Base-by-base conservation (phyloP, 2,113 vertebrate genomes). In the Speoplatyrhinus poulsoni region DNA sequence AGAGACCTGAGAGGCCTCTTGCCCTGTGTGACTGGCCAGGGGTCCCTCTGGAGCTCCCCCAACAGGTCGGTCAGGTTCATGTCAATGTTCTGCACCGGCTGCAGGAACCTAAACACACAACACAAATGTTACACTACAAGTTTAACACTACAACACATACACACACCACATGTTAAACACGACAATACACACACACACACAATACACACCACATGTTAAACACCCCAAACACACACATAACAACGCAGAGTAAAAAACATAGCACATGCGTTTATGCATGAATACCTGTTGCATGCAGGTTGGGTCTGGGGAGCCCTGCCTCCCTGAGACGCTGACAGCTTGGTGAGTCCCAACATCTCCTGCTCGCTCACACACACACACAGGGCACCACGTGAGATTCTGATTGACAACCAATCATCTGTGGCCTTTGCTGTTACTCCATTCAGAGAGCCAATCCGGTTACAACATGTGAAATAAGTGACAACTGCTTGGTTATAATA, bases 1-100 rank as follows among this genome's bases (percentile, higher is more conserved):
- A 96, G 95, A 8, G 97, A 98, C 71, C 97, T 93, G 62, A 99
- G 89, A 0, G 98, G 96, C 10, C 98, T 93, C 79, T 96, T 98
- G 19, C 96, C 96, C 79, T 99, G 98, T 0, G 95, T 94, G 67
- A 99, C 96, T 12, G 98, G 97, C 98, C 98, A 99, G 53, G 97
- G 97, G 84, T 99, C 98, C 6, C 96, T 92, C 59, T 99, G 98
- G 50, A 99, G 90, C 85, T 99, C 98, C 82, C 96, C 96, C 90
- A 99, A 71, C 70, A 99, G 95, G 89, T 99, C 98, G 0, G 97
- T 99, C 67, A 99, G 93, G 88, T 98, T 99, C 98, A 99, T 99
- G 86, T 99, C 98, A 41, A 99, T 94, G 82, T 99, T 98, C 92
- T 99, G 97, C 55, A 98, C 95, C 6, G 96, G 96, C 56, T 98